Conservation (phyloP, 2,888 invertebrate species). For the Papilio elwesi region DNA sequence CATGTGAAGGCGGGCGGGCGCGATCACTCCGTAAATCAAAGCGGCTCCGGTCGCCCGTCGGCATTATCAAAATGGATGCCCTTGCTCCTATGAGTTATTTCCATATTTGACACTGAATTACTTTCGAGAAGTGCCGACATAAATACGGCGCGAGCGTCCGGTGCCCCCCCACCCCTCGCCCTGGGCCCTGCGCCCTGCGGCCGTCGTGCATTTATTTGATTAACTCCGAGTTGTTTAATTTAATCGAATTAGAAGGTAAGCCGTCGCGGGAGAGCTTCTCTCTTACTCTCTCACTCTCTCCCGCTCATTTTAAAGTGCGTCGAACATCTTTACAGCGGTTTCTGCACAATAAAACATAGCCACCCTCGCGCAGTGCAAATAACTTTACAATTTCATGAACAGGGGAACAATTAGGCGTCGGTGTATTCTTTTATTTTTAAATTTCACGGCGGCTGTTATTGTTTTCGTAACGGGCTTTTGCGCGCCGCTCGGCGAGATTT, state of each 20-base stretch:
- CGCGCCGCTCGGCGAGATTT: constrained; percentile 49
- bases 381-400: constrained; percentile 84
- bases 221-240: constrained; percentile 85
- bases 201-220: constrained; percentile 84
- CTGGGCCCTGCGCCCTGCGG: constrained; percentile 62
- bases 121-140: constrained; percentile 84
- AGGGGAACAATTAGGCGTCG: constrained; percentile 82
- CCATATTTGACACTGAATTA: constrained; percentile 85
- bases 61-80: constrained; percentile 83
- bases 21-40: constrained; percentile 73
- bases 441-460: constrained; percentile 75
- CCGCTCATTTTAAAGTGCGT: constrained; percentile 81
- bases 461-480: constrained; percentile 69
- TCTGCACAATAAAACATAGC: constrained; percentile 81
- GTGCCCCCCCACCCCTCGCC: constrained; percentile 49
- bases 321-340: constrained; percentile 84
- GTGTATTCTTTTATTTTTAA: constrained; percentile 78
- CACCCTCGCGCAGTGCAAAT: constrained; percentile 76
- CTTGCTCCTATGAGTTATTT: constrained; percentile 82
- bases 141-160: constrained; percentile 65
- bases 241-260: constrained; percentile 83
- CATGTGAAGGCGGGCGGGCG: constrained; percentile 50
- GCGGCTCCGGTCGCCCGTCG: constrained; percentile 74
- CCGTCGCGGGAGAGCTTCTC: constrained; percentile 56
- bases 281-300: constrained; percentile 65